Percentiles rank a stretch among this genome's conserved stretches.
Conservation (phyloP, 1,140 invertebrate species). For the Ladona fulva region DNA sequence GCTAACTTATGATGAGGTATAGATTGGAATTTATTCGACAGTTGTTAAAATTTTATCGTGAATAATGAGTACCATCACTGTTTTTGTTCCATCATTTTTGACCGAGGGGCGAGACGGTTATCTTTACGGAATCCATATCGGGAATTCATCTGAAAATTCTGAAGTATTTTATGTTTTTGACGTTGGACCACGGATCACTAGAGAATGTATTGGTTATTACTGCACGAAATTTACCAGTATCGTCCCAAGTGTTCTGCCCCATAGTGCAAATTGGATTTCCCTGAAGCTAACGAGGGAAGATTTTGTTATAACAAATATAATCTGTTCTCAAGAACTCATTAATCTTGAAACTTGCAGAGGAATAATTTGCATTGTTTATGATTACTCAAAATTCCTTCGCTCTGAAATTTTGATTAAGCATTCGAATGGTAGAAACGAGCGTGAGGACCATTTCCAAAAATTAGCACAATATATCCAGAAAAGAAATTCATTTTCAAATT, state of each 20-base stretch:
- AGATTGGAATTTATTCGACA: no score
- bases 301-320: background rate
- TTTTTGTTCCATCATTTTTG: background rate
- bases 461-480: constrained; percentile 11
- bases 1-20: no score
- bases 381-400: constrained; percentile 26
- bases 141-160: background rate
- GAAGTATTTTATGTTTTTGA: background rate
- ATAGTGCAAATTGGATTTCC: background rate
- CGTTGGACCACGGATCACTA: background rate
- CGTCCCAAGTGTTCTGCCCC: background rate
- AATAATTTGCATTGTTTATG: background rate
- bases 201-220: background rate
- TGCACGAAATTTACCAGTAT: background rate
- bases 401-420: constrained; percentile 21
- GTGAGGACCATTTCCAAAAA: constrained; percentile 17
- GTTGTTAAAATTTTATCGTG: no score
- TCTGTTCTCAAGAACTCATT: background rate
- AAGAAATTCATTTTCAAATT: background rate
- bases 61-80: background rate
- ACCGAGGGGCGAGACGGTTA: background rate
- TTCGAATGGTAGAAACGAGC: background rate
- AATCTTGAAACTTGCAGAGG: background rate
- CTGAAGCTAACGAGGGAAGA: background rate
- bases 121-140: background rate